These are phyloP conservation scores for Centruroides vittatus DNA, from an alignment of 1,140 invertebrate species.

Conservation along the genomic window DNA sequence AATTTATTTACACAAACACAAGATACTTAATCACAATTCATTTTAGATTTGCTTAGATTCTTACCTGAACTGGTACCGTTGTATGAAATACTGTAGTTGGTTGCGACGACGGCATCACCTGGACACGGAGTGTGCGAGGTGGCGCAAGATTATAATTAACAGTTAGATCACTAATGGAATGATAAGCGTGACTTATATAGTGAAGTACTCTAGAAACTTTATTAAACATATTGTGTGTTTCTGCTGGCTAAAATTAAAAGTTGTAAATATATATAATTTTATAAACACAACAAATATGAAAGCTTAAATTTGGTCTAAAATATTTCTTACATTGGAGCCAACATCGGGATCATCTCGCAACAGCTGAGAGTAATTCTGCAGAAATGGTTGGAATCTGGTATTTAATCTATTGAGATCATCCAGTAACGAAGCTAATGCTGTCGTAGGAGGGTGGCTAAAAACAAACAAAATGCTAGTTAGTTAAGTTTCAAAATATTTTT, in stretches of 20 bases:
- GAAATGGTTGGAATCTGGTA: constrained; percentile 6
- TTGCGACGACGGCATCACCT: constrained; percentile 32
- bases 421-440: constrained; percentile 6
- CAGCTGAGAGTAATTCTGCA: constrained; percentile 9
- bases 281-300: no score
- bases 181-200: constrained; percentile 68
- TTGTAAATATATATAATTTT: no score
- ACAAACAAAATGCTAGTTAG: not conserved
- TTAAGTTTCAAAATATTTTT: no score
- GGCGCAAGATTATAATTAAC: constrained; percentile 49
- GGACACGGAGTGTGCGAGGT: constrained; percentile 51
- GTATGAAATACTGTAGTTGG: constrained; percentile 3
- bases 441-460: constrained; percentile 7
- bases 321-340: constrained; percentile 2
- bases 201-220: constrained; percentile 63
- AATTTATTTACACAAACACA: no score
- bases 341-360: constrained; percentile 6
- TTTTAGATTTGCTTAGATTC: not conserved
- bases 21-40: not conserved
- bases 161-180: constrained; percentile 71
- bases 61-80: constrained; percentile 3
- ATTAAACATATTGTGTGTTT: constrained; percentile 36
- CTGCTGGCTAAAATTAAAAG: no score
- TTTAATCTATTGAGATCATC: constrained; percentile 12
- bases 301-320: no score